These are phyloP conservation scores for Tachuris rubrigastra DNA, from an alignment of 2,113 vertebrate species.

Conservation along the genomic window DNA sequence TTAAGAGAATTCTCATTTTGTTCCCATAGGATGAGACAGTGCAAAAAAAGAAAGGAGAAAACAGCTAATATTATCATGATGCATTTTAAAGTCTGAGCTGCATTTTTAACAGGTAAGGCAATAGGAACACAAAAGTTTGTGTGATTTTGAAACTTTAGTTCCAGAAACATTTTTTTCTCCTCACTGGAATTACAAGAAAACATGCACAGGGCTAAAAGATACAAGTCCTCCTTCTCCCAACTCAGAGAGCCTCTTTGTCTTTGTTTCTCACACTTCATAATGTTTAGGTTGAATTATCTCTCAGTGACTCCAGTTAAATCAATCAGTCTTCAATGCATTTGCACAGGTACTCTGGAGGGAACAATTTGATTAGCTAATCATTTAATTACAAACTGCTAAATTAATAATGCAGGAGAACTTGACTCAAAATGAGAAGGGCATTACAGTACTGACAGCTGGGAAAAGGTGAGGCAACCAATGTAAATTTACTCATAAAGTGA, in stretches of 20 bases:
- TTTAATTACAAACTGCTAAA: conserved; percentile 16
- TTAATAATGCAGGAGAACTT: background rate
- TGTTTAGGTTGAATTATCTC: background rate
- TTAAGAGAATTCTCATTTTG: background rate
- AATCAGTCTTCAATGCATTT: background rate
- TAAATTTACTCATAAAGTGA: background rate
- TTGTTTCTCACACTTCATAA: background rate
- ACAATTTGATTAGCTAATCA: background rate
- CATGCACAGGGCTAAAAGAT: background rate
- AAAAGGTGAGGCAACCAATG: background rate
- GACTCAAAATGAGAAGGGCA: background rate
- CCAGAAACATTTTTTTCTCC: fast-evolving
- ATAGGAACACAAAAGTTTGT: background rate
- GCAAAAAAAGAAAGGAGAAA: background rate
- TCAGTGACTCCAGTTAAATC: background rate
- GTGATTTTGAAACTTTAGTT: background rate
- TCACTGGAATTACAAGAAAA: background rate
- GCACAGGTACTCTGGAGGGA: background rate
- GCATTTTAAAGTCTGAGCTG: background rate
- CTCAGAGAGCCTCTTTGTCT: background rate
- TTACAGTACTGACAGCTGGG: background rate
- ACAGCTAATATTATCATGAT: background rate
- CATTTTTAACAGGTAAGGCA: background rate
- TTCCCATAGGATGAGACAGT: background rate
- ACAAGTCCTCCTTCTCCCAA: background rate